Evolutionary conservation across 2,797 vertebrate species (phyloP), one percentile per base, ranked within the genome.

Genomic region (Trichosurus vulpecula): DNA sequence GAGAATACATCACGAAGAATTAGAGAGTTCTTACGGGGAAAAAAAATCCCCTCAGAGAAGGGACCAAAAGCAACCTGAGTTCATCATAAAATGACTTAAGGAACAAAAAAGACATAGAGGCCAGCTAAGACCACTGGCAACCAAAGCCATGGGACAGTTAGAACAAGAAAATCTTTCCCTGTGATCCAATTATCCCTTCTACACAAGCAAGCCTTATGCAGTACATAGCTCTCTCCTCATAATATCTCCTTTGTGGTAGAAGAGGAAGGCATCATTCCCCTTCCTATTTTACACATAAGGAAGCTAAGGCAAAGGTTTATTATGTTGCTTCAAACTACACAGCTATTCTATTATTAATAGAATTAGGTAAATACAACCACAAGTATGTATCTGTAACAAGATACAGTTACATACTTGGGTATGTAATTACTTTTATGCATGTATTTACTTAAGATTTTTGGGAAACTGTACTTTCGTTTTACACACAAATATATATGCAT

Each of bases 61-160:
- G 19, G 31, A 31, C 10, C 12, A 1, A 51, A 41, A 90, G 57
- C 52, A 11, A 52, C 29, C 3, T 5, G 14, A 31, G 0, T 1
- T 14, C 1, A 1, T 13, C 5, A 54, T 52, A 6, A 1, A 4
- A 16, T 8, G 52, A n/a, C 52, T 55, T 29, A 16, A 41, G 30
- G 91, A 29, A 54, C 55, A 90, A 54, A 90, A 90, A 54, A 54
- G 6, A 87, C 29, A 8, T 2, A 31, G 3, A 8, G 10, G 2
- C 16, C 0, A 31, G 31, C 0, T 14, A 90, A 0, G 41, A 10
- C 2, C 74, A 25, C 25, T 87, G 25, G 41, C 13, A 81, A 51
- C 74, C 74, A 87, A 87, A 35, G 25, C 22, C 3, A 27, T 27
- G 41, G 74, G 25, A 87, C 22, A 87, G 22, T 47, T 41, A 87